Evolutionary conservation across 2,113 vertebrate genomes (phyloP), one percentile per base, ranked within the genome.

Genomic region (Sphyrna mokarran): DNA sequence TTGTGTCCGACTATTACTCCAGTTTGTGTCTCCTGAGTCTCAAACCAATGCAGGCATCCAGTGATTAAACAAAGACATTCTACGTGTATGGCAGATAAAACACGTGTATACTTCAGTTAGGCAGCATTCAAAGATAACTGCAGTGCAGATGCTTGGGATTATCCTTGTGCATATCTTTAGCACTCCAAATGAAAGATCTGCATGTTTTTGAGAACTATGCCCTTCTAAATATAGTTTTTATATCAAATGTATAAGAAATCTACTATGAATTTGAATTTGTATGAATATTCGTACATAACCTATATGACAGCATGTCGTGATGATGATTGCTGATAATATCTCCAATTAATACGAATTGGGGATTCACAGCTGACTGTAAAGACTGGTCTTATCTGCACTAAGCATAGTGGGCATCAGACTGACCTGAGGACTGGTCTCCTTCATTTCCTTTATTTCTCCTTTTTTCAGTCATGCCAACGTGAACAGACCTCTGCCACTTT

Each of bases 1-100:
- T 70, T 95, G 10, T 95, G 61, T 63, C 89, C 18, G 33, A 93
- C 89, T 54, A 54, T 95, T 95, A 95, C 69, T 54, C 66, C 93
- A 94, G 93, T 94, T 26, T 70, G 93, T 68, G 93, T 37, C 66
- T 70, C 18, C 93, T 43, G n/a, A 72, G 43, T 43, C 22, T 29
- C 43, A 16, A 54, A 18, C 69, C 43, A 18, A 76, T 43, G 40
- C 23, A 72, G 43, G 26, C 23, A 76, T 72, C 20, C 40, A 95
- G 29, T 72, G 68, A 70, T 83, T 33, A 70, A 95, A 72, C 43
- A 40, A 95, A 76, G 68, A 29, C 63, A 70, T 70, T 29, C 37
- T 72, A 70, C 40, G 29, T 29, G 23, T 68, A 29, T 9, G 33
- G 10, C 48, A 58, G 26, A 72, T 70, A 72, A 95, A 95, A 5